Conservation (phyloP, 2,888 invertebrate species). For the Dicranocentrus wangi region DNA sequence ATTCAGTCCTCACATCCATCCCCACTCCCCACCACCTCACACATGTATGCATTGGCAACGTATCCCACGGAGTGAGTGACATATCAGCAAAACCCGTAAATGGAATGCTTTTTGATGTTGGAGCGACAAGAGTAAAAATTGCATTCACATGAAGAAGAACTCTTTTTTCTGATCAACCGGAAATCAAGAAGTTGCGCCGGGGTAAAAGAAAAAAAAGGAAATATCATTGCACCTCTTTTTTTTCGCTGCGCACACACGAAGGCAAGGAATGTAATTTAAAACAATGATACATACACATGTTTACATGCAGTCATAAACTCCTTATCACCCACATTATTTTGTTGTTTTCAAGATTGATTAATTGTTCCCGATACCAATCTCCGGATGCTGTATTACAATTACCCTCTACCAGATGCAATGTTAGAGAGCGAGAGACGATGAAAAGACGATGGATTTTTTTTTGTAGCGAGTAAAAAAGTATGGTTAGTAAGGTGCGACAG, state of each 20-base stretch:
- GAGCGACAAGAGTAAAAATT: slow-evolving; percentile 4
- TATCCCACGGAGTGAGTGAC: neutral
- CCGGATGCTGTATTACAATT: slow-evolving; percentile 3
- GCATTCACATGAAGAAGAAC: neutral
- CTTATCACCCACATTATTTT: slow-evolving; percentile 17
- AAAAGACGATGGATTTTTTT: neutral
- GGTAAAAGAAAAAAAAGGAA: neutral
- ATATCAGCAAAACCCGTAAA: neutral
- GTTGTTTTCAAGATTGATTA: slow-evolving; percentile 39
- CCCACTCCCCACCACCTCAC: too few relatives aligned
- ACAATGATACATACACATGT: slow-evolving; percentile 8
- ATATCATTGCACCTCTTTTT: neutral
- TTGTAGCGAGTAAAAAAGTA: neutral
- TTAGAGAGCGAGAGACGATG: neutral
- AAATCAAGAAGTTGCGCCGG: neutral
- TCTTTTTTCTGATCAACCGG: slow-evolving; percentile 13
- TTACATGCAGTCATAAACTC: neutral
- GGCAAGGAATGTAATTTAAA: neutral
- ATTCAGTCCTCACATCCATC: neutral
- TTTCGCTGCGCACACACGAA: neutral
- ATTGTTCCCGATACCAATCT: slow-evolving; percentile 31
- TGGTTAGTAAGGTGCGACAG: neutral
- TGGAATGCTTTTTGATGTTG: neutral
- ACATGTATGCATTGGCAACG: neutral
- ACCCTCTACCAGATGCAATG: neutral